Conservation (phyloP, 1,140 invertebrate genomes). For the Drosophila pectinifera region DNA sequence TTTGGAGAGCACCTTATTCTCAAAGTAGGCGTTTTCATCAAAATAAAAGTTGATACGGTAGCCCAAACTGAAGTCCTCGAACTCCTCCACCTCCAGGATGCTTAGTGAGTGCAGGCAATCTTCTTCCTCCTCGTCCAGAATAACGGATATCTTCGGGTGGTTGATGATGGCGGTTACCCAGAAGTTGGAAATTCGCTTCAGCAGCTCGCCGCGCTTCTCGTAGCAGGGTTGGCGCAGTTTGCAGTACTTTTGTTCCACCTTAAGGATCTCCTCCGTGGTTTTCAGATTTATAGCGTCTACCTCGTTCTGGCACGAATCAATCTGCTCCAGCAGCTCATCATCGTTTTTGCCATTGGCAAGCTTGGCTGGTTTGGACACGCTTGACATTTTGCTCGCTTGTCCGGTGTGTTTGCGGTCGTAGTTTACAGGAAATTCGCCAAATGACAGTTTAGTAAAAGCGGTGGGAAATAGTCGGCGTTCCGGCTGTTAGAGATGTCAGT, state of each 20-base stretch:
- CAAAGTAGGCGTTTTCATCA: constrained; percentile 93
- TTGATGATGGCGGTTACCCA: constrained; percentile 96
- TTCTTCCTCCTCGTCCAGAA: constrained; percentile 94
- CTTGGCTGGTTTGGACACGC: constrained; percentile 76
- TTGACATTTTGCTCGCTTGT: constrained; percentile 66
- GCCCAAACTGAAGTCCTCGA: constrained; percentile 95
- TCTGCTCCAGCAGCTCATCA: constrained; percentile 88
- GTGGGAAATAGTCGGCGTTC: not conserved
- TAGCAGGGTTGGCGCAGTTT: constrained; percentile 93
- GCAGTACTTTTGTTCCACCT: constrained; percentile 97
- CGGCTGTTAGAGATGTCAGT: not conserved
- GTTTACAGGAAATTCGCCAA: constrained; percentile 13
- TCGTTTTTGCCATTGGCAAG: constrained; percentile 73
- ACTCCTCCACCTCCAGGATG: constrained; percentile 94
- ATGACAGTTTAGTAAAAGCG: not conserved
- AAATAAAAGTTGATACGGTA: constrained; percentile 93
- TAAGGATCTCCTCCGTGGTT: constrained; percentile 95
- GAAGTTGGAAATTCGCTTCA: constrained; percentile 95
- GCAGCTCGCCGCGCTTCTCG: constrained; percentile 93
- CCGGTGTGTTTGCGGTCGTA: not conserved
- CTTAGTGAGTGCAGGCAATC: constrained; percentile 93
- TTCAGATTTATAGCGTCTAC: constrained; percentile 92
- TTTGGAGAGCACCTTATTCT: constrained; percentile 92
- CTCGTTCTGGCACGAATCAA: constrained; percentile 92
- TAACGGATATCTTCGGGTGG: constrained; percentile 93